Percentiles rank a stretch among this genome's conserved stretches.
Conservation (phyloP, 2,888 invertebrate species). For the Rhaphigaster nebulosa region DNA sequence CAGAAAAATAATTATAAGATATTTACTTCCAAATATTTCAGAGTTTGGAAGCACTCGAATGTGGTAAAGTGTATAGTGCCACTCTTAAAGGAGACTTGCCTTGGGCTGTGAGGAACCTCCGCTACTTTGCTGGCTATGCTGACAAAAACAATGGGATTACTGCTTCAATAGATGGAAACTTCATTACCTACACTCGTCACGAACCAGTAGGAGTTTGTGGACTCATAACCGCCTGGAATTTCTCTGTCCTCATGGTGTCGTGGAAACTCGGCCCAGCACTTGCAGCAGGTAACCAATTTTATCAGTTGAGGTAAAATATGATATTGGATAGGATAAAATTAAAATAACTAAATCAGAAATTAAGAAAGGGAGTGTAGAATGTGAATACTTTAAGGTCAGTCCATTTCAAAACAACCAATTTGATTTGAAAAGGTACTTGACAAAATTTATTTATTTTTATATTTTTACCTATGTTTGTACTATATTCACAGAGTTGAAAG, state of each 20-base stretch:
- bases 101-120: constrained; percentile 75
- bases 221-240: constrained; percentile 74
- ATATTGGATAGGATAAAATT: background rate
- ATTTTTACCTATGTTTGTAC: too few relatives aligned
- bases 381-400: too few relatives aligned
- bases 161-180: constrained; percentile 71
- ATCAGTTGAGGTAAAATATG: too few relatives aligned
- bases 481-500: too few relatives aligned
- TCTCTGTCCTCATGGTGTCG: constrained; percentile 74
- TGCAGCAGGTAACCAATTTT: constrained; percentile 69
- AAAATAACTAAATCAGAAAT: too few relatives aligned
- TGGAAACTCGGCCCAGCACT: constrained; percentile 76
- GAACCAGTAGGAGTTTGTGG: constrained; percentile 77
- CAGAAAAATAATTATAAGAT: background rate
- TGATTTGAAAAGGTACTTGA: too few relatives aligned
- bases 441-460: too few relatives aligned
- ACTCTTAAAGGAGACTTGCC: constrained; percentile 76
- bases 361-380: background rate
- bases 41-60: constrained; percentile 95
- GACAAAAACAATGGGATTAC: constrained; percentile 85
- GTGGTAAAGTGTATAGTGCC: constrained; percentile 88
- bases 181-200: constrained; percentile 73
- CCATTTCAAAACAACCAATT: too few relatives aligned
- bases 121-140: constrained; percentile 93
- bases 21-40: constrained; percentile 67